A percentile compares a stretch with the other conserved stretches of the same genome.
These are phyloP conservation scores for Python bivittatus DNA, from an alignment of 2,113 vertebrate genomes.

Conservation along the genomic window DNA sequence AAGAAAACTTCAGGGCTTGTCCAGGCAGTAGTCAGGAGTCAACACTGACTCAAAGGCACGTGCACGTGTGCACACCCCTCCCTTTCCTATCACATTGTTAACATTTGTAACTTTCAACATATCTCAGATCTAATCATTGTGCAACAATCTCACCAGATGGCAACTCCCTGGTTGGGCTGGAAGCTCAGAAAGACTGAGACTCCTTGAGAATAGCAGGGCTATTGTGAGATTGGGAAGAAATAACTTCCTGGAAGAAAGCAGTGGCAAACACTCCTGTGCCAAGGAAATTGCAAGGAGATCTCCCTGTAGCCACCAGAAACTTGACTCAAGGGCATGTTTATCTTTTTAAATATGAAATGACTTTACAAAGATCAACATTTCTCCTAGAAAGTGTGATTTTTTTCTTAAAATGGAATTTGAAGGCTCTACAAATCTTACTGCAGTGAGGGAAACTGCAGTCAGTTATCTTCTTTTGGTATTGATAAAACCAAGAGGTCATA, in stretches of 20 bases:
- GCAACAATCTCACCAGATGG: neutral
- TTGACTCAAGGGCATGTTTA: neutral
- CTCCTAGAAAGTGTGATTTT: neutral
- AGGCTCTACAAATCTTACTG: neutral
- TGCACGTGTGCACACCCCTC: too few relatives aligned
- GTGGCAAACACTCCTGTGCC: neutral
- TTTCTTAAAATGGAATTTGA: neutral
- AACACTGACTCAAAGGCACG: neutral
- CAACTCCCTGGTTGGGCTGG: neutral
- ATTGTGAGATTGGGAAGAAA: neutral
- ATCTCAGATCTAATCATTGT: neutral
- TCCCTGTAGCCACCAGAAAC: neutral
- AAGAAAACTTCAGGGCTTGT: neutral
- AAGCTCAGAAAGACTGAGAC: neutral
- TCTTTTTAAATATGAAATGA: neutral
- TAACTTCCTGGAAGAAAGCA: neutral
- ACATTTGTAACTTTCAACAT: neutral
- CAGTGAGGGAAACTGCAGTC: neutral
- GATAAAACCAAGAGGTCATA: neutral
- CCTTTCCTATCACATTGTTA: neutral
- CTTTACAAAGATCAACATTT: neutral
- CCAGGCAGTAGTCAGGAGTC: neutral
- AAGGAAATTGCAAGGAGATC: neutral
- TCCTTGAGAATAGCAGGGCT: neutral
- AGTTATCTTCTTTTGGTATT: neutral